Conservation (phyloP, 2,888 invertebrate genomes). For the Merodon equestris region DNA sequence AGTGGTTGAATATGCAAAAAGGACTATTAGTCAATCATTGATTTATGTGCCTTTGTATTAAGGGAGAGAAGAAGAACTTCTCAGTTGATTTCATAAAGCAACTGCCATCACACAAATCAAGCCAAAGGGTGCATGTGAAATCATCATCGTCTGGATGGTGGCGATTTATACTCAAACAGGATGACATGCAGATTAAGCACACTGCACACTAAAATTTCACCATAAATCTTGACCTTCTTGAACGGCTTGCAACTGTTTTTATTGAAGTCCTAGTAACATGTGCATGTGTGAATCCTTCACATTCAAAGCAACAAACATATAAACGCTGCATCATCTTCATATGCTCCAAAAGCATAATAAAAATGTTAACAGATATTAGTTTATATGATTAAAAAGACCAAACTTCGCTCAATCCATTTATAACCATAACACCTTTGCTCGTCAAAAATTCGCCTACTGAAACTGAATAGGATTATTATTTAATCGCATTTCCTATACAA, state of each 20-base stretch:
- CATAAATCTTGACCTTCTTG: conserved; percentile 67
- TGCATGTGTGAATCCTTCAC: too few species aligned
- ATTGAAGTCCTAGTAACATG: conserved; percentile 41
- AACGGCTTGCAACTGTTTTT: conserved; percentile 66
- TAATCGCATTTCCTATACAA: conserved; percentile 67
- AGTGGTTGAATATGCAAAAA: conserved; percentile 64
- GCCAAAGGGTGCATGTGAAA: conserved; percentile 57
- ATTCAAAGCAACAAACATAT: too few species aligned
- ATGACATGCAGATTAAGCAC: conserved; percentile 65
- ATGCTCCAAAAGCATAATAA: too few species aligned
- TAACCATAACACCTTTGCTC: too few species aligned
- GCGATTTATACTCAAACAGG: conserved; percentile 61
- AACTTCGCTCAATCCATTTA: too few species aligned
- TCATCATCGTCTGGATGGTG: conserved; percentile 30
- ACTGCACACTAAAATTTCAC: conserved; percentile 59
- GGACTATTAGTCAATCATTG: conserved; percentile 69
- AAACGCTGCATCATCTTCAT: too few species aligned
- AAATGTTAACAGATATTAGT: too few species aligned
- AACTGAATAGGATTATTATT: too few species aligned
- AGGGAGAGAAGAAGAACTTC: conserved; percentile 46
- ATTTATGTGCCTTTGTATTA: conserved; percentile 60
- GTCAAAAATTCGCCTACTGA: too few species aligned
- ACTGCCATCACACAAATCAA: conserved; percentile 62
- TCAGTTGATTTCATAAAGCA: conserved; percentile 66
- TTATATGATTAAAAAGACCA: too few species aligned